Evolutionary conservation across 2,888 invertebrate species (phyloP).

Genomic region (Drosophila dives): DNA sequence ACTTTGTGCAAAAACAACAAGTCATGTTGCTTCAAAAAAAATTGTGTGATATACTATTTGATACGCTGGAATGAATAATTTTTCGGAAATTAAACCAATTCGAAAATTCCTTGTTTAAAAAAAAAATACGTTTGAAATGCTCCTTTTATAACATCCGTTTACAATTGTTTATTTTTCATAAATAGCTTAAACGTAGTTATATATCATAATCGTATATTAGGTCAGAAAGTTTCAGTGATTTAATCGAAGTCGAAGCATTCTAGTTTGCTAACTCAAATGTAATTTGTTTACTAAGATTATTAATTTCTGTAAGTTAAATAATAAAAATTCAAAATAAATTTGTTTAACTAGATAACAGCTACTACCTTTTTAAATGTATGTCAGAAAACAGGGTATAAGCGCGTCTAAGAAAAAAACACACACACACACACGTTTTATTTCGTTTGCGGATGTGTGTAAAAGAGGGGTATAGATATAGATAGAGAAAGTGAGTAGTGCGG

Average conservation of each 20-base stretch:
- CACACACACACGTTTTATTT: slow-evolving; percentile 5
- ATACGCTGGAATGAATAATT: background rate
- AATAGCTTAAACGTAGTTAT: no score
- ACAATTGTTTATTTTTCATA: background rate
- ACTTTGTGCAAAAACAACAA: slow-evolving; percentile 56
- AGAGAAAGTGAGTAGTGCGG: slow-evolving; percentile 40
- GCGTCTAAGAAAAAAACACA: slow-evolving; percentile 29
- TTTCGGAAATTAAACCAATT: background rate
- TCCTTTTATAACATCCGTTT: background rate
- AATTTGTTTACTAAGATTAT: no score
- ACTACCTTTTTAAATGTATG: background rate
- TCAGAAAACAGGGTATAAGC: slow-evolving; percentile 12
- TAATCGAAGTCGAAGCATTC: background rate
- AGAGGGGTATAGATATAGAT: slow-evolving; percentile 2
- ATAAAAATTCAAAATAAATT: no score
- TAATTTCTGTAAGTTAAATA: no score
- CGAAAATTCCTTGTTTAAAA: background rate
- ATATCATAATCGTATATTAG: background rate
- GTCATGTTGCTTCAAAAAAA: background rate
- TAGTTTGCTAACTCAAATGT: background rate
- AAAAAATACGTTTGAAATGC: background rate
- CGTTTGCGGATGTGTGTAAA: slow-evolving; percentile 32
- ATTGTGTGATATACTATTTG: background rate
- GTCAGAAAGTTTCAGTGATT: background rate
- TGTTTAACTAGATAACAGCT: background rate